Evolutionary conservation across 2,797 vertebrate genomes (phyloP).

Genomic region (Chromis chromis): DNA sequence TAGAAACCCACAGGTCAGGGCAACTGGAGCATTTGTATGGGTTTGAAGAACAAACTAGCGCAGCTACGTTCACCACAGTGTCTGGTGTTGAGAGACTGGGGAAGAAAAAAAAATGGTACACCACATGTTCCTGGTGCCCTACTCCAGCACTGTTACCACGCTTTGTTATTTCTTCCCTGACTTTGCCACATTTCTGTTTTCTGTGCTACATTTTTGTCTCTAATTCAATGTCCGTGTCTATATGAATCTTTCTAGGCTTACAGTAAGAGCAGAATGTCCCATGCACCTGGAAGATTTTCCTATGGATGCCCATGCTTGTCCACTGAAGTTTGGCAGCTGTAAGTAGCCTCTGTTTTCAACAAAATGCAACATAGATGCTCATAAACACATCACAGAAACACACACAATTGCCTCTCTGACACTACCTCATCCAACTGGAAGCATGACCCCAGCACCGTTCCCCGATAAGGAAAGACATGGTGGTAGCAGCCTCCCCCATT

Average conservation of each 20-base stretch:
- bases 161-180: neutral
- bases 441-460: conserved; percentile 36
- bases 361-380: neutral
- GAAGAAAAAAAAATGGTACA: neutral
- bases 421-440: conserved; percentile 41
- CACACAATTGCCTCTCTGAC: conserved; percentile 12
- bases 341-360: conserved; percentile 79
- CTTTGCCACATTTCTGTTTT: conserved; percentile 4
- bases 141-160: neutral
- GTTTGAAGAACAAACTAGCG: conserved; percentile 24
- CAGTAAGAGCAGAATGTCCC: conserved; percentile 98
- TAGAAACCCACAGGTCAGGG: conserved; percentile 59
- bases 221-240: conserved; percentile 23
- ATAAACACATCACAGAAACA: neutral
- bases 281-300: conserved; percentile 99
- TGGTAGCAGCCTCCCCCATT: conserved; percentile 61
- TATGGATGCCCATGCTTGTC: conserved; percentile 99
- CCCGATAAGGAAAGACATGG: conserved; percentile 58
- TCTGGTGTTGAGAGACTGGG: conserved; percentile 22
- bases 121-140: conserved; percentile 19
- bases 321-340: conserved; percentile 99
- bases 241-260: conserved; percentile 86
- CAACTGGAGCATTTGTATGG: conserved; percentile 60
- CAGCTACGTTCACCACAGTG: conserved; percentile 27
- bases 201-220: neutral